Percentiles rank a stretch among this genome's conserved stretches.
Conservation (phyloP, 2,888 invertebrate genomes). For the Amblyteles armatorius region DNA sequence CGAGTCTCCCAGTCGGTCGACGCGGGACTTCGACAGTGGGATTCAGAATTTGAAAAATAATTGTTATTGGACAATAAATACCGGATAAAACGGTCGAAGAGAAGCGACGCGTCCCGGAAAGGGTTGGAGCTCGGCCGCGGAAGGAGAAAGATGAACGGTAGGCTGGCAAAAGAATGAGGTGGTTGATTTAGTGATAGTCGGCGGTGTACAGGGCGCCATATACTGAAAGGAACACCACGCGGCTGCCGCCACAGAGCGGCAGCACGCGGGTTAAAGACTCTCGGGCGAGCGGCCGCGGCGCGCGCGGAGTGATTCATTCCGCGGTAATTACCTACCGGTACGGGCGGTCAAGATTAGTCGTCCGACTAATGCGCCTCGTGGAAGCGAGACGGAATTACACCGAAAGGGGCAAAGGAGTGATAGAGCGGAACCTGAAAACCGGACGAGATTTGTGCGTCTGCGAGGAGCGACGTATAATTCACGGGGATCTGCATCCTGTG, state of each 20-base stretch:
- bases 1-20: not conserved
- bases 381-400: slow-evolving; percentile 25
- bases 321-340: slow-evolving; percentile 78
- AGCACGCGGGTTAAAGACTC: slow-evolving; percentile 61
- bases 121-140: slow-evolving; percentile 13
- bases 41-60: not conserved
- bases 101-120: slow-evolving; percentile 14
- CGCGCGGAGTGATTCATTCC: slow-evolving; percentile 79
- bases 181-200: slow-evolving; percentile 54
- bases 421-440: slow-evolving; percentile 61
- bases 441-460: slow-evolving; percentile 79
- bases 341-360: slow-evolving; percentile 78
- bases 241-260: slow-evolving; percentile 34
- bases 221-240: slow-evolving; percentile 44
- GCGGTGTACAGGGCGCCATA: slow-evolving; percentile 47
- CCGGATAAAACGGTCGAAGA: not conserved
- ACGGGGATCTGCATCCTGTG: slow-evolving; percentile 64
- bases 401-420: slow-evolving; percentile 48
- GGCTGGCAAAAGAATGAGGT: slow-evolving; percentile 49
- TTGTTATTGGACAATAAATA: slow-evolving; percentile 14
- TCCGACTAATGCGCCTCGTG: slow-evolving; percentile 65
- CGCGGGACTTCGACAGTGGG: not conserved
- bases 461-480: slow-evolving; percentile 78
- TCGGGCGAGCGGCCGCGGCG: slow-evolving; percentile 44
- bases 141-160: slow-evolving; percentile 20